Base-by-base conservation (phyloP, 1,140 invertebrate genomes). In the Megalonaias nervosa region DNA sequence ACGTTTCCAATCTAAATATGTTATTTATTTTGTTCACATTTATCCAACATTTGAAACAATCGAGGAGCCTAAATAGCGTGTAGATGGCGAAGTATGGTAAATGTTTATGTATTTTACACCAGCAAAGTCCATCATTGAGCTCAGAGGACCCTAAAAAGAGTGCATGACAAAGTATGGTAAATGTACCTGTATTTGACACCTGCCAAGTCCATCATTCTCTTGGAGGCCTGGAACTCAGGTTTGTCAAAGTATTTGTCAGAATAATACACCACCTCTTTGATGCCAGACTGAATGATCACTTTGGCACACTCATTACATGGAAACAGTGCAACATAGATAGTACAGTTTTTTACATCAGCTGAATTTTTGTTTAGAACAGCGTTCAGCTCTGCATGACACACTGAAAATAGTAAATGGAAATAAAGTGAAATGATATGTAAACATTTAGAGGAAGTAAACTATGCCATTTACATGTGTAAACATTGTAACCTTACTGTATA, bases 231-330 rank as follows among this genome's bases (percentile, higher is more conserved):
- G 31, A 94, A 95, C 65, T 91, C 90, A 2, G 89, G 78, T 88
- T 96, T 96, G 0, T 94, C 82, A 4, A 90, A 89, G 89, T 97
- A 93, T 88, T 97, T 97, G 90, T 97, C 94, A 0, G 94, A 95
- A 78, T 96, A 90, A 88, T 96, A 99, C 16, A 96, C 90, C 13
- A 90, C 88, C 87, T 94, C 92, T 76, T 91, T 94, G 17, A 99
- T 97, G 6, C 96, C 95, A n/a, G 96, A 94, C 88, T 99, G 98
- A 86, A 99, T 97, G n/a, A 99, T 97, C 5, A 98, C 91, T 92
- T 99, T 99, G 0, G 97, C 96, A 93, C 98, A 99, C 91, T 98
- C 97, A 88, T 98, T 98, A 87, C 98, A 99, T 0, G 97, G 97
- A 90, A 98, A 99, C 13, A 97, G 89, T 1, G 93, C 94, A 0